Evolutionary conservation across 1,140 invertebrate genomes (phyloP), one percentile per base, ranked within the genome.

Genomic region (Helicoverpa armigera): DNA sequence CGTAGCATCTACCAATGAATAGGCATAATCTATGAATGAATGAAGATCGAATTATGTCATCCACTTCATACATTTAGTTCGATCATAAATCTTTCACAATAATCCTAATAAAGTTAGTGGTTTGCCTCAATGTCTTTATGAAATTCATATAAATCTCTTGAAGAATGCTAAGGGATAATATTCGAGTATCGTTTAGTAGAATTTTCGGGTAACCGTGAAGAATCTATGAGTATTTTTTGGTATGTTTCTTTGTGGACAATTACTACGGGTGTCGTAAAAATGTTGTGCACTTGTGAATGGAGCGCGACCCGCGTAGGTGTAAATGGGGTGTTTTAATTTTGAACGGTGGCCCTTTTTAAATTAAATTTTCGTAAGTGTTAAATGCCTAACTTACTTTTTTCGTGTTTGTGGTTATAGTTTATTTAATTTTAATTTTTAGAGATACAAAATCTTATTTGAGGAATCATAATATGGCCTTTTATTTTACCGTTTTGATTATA

Each of bases 121-220:
- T 67, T 53, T 14, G 76, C 78, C 83, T 85, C 85, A 84, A 89
- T 88, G 74, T 89, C 89, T 90, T 88, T 89, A 89, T 90, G 81
- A 87, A 90, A 88, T 84, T 86, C 86, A 72, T 88, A 90, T 90
- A 90, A 90, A 90, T 90, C 88, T 89, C 65, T 60, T 0, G 2
- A 58, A 79, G 63, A 79, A 79, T 79, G 53, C 65, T 13, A 29
- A 78, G 43, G 77, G 79, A 80, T 82, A 82, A 48, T 87, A 77
- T 75, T 35, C 13, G 77, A 82, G 82, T 76, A 82, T 77, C 79
- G 82, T 81, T 86, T 82, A 85, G 76, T 84, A 65, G 72, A 88
- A 85, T 82, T 76, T 79, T 51, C 70, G 31, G 79, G 83, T 48
- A 80, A 82, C 18, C 87, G 86, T 90, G 88, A 90, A 88, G 85